phyloP scores from a whole-genome alignment of 2,888 invertebrate species.

The Helicoverpa assulta region DNA sequence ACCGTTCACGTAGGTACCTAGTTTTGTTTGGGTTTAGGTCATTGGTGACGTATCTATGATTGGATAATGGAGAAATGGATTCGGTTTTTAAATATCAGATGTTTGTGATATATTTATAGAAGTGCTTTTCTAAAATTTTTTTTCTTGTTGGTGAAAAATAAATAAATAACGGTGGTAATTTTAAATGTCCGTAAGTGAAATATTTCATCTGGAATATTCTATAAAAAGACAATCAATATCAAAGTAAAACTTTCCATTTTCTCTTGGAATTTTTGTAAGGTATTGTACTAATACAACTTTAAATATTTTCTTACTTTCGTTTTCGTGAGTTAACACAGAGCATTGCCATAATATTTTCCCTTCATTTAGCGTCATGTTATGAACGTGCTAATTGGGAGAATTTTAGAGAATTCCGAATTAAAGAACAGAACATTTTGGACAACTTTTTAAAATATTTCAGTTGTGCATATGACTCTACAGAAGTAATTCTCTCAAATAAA shows the following conservation, averaged over 20 bases:
- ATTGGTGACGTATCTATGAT: too few species aligned
- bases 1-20: background rate
- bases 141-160: too few species aligned
- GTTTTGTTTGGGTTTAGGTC: too few species aligned
- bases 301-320: conserved; percentile 48
- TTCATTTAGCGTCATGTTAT: conserved; percentile 30
- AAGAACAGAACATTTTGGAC: background rate
- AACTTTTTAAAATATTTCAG: too few species aligned
- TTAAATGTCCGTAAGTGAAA: too few species aligned
- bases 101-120: too few species aligned
- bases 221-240: background rate
- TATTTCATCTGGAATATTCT: background rate
- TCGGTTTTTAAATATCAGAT: too few species aligned
- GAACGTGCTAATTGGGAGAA: background rate
- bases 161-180: too few species aligned
- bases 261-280: background rate
- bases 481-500: too few species aligned
- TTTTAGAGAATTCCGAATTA: background rate
- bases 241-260: conserved; percentile 30
- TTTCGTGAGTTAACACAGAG: conserved; percentile 17
- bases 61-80: too few species aligned
- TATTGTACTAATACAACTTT: conserved; percentile 34
- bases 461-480: too few species aligned
- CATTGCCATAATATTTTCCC: conserved; percentile 33
- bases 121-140: too few species aligned